A percentile compares a stretch with the other conserved stretches of the same genome.
phyloP scores from a whole-genome alignment of 2,113 vertebrate species.

The Sarotherodon lohbergeri region DNA sequence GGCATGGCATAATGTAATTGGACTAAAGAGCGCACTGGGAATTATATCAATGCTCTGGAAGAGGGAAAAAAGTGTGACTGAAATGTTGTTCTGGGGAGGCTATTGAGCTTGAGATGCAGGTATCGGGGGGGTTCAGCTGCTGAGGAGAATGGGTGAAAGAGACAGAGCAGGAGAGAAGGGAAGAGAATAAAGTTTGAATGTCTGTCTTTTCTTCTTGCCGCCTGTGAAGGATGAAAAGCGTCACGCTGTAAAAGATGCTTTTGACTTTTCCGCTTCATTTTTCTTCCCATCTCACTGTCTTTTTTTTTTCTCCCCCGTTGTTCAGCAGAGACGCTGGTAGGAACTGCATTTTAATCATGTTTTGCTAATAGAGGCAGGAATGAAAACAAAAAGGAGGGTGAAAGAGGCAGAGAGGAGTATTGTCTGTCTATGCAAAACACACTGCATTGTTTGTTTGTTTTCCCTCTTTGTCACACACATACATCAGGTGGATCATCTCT shows the following conservation, averaged over 20 bases:
- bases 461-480: conserved; percentile 36
- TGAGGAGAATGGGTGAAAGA: conserved; percentile 43
- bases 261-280: conserved; percentile 69
- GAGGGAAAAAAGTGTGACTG: conserved; percentile 31
- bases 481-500: conserved; percentile 60
- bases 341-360: conserved; percentile 77
- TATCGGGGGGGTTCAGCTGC: conserved; percentile 50
- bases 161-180: background rate
- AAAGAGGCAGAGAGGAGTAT: conserved; percentile 56
- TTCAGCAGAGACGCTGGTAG: conserved; percentile 58
- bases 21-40: conserved; percentile 76
- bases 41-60: conserved; percentile 73
- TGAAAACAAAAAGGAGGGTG: conserved; percentile 53
- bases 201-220: conserved; percentile 65
- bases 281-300: conserved; percentile 35
- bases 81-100: conserved; percentile 71
- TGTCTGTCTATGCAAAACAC: conserved; percentile 65
- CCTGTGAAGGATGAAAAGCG: conserved; percentile 72
- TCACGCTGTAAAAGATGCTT: conserved; percentile 67
- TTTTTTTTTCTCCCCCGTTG: conserved; percentile 2
- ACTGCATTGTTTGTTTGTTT: conserved; percentile 65
- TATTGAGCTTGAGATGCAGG: conserved; percentile 66
- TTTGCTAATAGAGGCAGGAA: conserved; percentile 68
- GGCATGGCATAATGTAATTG: conserved; percentile 79
- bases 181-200: conserved; percentile 60